A percentile compares a stretch with the other conserved stretches of the same genome.
These are phyloP conservation scores for Perca flavescens DNA, from an alignment of 2,113 vertebrate species.

Conservation along the genomic window DNA sequence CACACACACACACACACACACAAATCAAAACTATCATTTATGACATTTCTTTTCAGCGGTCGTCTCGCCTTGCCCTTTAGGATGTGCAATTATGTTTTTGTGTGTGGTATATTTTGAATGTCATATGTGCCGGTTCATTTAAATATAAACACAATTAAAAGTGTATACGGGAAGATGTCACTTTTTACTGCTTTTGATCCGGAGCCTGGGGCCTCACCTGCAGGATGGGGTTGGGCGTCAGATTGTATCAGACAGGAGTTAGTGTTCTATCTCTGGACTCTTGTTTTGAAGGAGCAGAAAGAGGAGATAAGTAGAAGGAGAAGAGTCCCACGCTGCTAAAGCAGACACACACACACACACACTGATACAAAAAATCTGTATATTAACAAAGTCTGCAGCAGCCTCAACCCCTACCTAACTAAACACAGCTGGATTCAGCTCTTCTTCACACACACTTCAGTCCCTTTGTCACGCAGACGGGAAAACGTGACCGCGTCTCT, in stretches of 20 bases:
- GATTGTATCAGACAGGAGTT: constrained; percentile 19
- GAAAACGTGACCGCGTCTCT: background rate
- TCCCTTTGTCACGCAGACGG: background rate
- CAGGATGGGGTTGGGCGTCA: constrained; percentile 13
- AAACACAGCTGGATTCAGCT: constrained; percentile 72
- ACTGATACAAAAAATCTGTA: constrained; percentile 34
- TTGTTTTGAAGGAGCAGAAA: constrained; percentile 34
- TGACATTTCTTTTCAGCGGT: background rate
- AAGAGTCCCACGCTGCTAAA: constrained; percentile 18
- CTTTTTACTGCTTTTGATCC: background rate
- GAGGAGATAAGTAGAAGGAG: constrained; percentile 27
- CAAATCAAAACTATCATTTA: constrained; percentile 45
- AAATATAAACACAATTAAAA: background rate
- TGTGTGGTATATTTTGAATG: background rate
- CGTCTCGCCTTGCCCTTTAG: no score
- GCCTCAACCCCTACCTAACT: constrained; percentile 26
- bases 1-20: constrained; percentile 19
- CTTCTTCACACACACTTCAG: background rate
- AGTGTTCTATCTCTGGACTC: background rate
- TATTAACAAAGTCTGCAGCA: constrained; percentile 41
- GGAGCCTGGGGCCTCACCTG: background rate
- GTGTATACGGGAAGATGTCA: background rate
- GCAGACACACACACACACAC: constrained; percentile 4
- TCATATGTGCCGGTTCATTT: background rate
- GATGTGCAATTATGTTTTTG: background rate